Base-by-base conservation (phyloP, 1,140 invertebrate genomes). In the Dinoponera quadriceps region DNA sequence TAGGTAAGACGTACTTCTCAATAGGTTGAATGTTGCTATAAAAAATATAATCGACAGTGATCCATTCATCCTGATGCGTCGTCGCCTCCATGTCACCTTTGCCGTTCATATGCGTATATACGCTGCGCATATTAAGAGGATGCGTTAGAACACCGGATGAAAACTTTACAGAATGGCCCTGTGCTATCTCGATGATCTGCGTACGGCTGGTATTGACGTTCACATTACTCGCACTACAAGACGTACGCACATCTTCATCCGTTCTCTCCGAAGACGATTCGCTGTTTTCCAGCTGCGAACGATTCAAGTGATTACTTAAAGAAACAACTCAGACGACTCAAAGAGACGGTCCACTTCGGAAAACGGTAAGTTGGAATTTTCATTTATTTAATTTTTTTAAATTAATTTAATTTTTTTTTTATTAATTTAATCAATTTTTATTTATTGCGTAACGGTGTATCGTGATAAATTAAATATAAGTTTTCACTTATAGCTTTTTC, bases 41-140 rank as follows among this genome's bases (percentile, higher is more conserved):
- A 90, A 97, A 97, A 82, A 98, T 97, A 89, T 98, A 98, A 94
- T 98, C 97, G 0, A 98, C 97, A 0, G 96, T 97, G 11, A 97
- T 93, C 97, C 97, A 98, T n/a, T 93, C 83, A 57, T 96, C 93
- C 88, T 98, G 97, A 93, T 95, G 95, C 0, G 97, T 97, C 1
- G 97, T 97, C 0, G 95, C 97, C 86, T 96, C 96, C 7, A 75
- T 82, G 38, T 92, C 84, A 1, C 93, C 92, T 16, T 92, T 85
- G 4, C 82, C 38, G 55, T 95, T 95, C 5, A 75, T 82, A 84
- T 95, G 94, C 4, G 92, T 85, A 86, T 96, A 96, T 13, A 95
- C 95, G 0, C 96, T 96, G 20, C 91, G 88, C 2, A 96, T 93
- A 60, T 93, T 89, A 54, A 96, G 95, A 18, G 94, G 92, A 90